Conservation (phyloP, 2,797 vertebrate species). For the Fistularia tabacaria region DNA sequence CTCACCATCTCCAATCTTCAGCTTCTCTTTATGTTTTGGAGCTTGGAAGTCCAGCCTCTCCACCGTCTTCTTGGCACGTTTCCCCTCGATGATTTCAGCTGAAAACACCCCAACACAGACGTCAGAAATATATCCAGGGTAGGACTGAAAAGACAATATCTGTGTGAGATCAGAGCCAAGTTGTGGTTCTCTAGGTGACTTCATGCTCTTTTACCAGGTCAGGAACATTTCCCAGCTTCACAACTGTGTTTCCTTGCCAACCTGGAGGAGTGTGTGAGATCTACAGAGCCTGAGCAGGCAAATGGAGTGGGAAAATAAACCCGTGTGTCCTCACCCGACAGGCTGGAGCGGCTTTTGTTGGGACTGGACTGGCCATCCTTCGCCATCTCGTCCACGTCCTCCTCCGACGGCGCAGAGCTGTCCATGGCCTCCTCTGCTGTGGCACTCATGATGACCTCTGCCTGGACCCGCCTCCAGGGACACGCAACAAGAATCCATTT, state of each 20-base stretch:
- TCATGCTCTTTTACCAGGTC: no score
- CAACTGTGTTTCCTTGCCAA: no score
- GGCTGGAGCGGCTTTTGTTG: conserved; percentile 11
- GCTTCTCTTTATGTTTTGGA: conserved; percentile 82
- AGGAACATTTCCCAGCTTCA: no score
- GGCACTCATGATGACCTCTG: conserved; percentile 28
- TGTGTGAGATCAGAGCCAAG: no score
- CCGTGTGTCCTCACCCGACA: conserved; percentile 16
- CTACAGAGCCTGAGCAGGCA: no score
- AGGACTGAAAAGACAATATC: no score
- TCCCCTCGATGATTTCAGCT: conserved; percentile 84
- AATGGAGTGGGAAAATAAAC: no score
- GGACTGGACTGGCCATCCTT: conserved; percentile 11
- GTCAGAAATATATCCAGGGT: no score
- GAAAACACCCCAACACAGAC: not conserved
- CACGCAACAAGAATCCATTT: no score
- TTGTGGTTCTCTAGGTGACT: no score
- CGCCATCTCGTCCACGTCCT: conserved; percentile 32
- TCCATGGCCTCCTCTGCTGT: conserved; percentile 43
- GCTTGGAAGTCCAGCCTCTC: conserved; percentile 88
- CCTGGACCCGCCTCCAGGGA: no score
- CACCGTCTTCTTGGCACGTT: conserved; percentile 90
- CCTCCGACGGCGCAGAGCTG: conserved; percentile 32
- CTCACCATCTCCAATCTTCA: conserved; percentile 84
- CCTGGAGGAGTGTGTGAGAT: no score